Evolutionary conservation across 2,113 vertebrate genomes (phyloP), one percentile per base, ranked within the genome.

Genomic region (Sinosuthora webbiana): DNA sequence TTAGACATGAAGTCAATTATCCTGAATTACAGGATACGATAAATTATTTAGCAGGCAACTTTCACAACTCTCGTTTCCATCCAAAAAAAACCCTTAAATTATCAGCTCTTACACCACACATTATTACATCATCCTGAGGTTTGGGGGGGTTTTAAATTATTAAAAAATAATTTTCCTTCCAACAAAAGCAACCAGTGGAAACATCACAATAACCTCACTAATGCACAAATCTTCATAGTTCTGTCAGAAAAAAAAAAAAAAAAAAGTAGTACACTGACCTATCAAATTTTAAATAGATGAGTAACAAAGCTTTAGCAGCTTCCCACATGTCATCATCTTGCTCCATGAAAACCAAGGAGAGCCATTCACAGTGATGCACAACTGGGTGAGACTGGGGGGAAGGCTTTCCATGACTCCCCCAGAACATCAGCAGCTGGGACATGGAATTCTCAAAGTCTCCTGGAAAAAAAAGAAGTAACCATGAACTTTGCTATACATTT

Each of bases 271-370:
- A 78, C 8, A 97, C 98, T 47, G 41, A 98, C 98, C 98, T 98
- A 96, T 97, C 97, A 82, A 98, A 79, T 77, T 97, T 97, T 44
- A 98, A 97, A 97, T 99, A 99, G 85, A 99, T 94, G 47, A 94
- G 85, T 35, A 99, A 76, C 31, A 98, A 95, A 22, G 98, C 97
- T 84, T 97, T 99, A 89, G 98, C 98, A n/a, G 99, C 99, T 94
- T 99, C 99, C 91, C 99, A 97, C 98, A 99, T 98, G 95, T 99
- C 99, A 74, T 99, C 99, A 5, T 99, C 99, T 97, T 99, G 99
- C 60, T 99, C 99, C 59, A 98, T 98, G 79, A 99, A 99, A 85
- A 99, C 94, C 91, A 97, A 76, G 37, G 98, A 98, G 74, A 99
- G 84, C 99, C 99, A 99, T 81, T 96, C 97, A 97, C 99, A 99